Evolutionary conservation across 35 echinoderm and acorn worm species (phyloP), one percentile per base, ranked within the genome.

Genomic region (Holothuria glaberrima): DNA sequence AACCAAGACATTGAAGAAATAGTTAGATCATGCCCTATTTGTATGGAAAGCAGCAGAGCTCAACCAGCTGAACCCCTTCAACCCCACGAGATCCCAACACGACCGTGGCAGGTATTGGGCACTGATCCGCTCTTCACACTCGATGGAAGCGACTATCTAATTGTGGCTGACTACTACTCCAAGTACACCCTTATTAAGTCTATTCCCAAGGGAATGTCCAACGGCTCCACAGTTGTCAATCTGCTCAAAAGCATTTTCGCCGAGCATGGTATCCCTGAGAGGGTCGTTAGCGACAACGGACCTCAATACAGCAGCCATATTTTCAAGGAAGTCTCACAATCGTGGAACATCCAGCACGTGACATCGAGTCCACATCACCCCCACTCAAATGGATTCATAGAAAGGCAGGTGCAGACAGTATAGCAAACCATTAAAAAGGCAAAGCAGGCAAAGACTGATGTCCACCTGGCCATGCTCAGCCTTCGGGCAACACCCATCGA

Each of bases 201-300:
- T 6, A 75, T 90, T 22, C 90, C 90, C 21, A 90, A 26, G n/a
- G 56, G 33, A 21, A 59, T 62, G 21, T 68, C 68, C 18, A 71
- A 76, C 27, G 90, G 86, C 62, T 20, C 32, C 19, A 80, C 90
- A 31, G 80, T 92, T 7, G 92, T 95, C 13, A 34, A 59, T 30
- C 50, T 75, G 27, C 46, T 87, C 7, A 88, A 92, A 30, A 75
- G 65, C 69, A 89, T 95, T 24, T 89, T 94, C 38, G 32, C 94
- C 29, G 80, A 84, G 64, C 94, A 95, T 82, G 94, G 86, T 34
- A 89, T 95, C 26, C 86, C 94, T 6, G 79, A 96, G 60, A 96
- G 90, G 57, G 24, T 96, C 1, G 70, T 96, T 19, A 90, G 60
- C 34, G 87, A 93, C 88, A 96, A 96, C 67, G 88, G 91, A 73